Conservation (phyloP, 2,113 vertebrate genomes). For the Fregata magnificens region DNA sequence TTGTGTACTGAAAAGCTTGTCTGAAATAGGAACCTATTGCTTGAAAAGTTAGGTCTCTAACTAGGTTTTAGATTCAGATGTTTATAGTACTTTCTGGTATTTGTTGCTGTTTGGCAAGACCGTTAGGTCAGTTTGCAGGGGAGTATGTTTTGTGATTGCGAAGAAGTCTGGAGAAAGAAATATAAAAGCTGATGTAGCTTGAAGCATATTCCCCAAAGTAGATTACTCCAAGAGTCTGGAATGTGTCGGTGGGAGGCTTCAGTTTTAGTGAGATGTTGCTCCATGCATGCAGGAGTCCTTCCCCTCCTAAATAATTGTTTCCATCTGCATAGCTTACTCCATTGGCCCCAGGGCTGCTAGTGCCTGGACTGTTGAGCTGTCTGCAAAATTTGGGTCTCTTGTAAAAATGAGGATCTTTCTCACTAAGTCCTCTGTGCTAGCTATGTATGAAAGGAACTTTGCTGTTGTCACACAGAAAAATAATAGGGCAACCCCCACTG, state of each 20-base stretch:
- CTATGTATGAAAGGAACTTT: neutral
- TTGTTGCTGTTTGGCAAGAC: neutral
- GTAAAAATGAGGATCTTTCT: neutral
- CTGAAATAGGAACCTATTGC: neutral
- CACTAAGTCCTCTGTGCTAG: neutral
- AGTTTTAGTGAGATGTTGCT: constrained; percentile 22
- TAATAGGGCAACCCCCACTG: neutral
- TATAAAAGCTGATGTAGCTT: constrained; percentile 28
- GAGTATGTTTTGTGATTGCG: neutral
- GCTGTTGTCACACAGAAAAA: neutral
- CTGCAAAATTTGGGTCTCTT: neutral
- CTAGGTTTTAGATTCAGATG: neutral
- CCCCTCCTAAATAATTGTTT: constrained; percentile 55
- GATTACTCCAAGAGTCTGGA: constrained; percentile 52
- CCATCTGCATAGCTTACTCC: constrained; percentile 40
- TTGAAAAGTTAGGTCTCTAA: neutral
- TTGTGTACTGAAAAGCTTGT: neutral
- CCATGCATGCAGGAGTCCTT: constrained; percentile 2
- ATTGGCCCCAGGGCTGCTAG: neutral
- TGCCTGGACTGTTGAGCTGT: neutral
- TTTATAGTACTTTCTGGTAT: neutral
- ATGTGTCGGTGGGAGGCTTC: constrained; percentile 61
- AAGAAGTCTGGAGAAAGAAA: neutral
- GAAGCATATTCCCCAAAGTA: constrained; percentile 33
- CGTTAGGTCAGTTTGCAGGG: neutral